These are phyloP conservation scores for Parazoanthus darwini DNA, from an alignment of 92 coral and sea anemone species.

Conservation along the genomic window DNA sequence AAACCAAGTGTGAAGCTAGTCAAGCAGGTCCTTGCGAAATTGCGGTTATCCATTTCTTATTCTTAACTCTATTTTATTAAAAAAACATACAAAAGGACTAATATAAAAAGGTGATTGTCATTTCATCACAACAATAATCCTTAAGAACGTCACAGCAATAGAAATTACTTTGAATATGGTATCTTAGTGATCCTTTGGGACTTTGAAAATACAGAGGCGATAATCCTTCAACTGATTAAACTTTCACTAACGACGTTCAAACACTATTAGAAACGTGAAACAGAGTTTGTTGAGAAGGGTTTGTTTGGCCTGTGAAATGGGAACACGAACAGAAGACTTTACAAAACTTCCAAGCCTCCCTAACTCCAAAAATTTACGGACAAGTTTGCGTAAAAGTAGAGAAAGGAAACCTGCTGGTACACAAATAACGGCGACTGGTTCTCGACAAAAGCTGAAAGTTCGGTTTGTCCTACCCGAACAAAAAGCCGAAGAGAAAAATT, in stretches of 20 bases:
- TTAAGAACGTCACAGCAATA: not conserved
- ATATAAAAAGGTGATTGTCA: not conserved
- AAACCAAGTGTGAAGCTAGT: too few species aligned
- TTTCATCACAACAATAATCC: not conserved
- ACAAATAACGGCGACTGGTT: not conserved
- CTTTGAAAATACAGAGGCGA: not conserved
- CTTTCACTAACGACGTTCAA: not conserved
- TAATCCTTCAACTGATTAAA: not conserved
- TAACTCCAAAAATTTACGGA: conserved; percentile 8
- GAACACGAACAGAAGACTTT: conserved; percentile 1
- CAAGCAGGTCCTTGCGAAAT: not conserved
- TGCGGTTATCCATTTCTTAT: not conserved
- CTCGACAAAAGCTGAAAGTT: conserved; percentile 39
- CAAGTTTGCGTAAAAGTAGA: conserved; percentile 4
- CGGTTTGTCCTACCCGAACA: conserved; percentile 65
- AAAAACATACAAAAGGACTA: not conserved
- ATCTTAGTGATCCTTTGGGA: not conserved
- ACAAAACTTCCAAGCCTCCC: conserved; percentile 17
- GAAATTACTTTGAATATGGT: not conserved
- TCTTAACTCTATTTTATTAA: not conserved
- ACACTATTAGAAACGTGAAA: not conserved
- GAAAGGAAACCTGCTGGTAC: conserved; percentile 6
- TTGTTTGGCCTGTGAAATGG: not conserved
- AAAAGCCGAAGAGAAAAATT: conserved; percentile 32
- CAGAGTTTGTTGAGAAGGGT: not conserved